Percentiles rank a stretch among this genome's conserved stretches.
Conservation (phyloP, 1,140 invertebrate genomes). For the Paracyclopina nana region DNA sequence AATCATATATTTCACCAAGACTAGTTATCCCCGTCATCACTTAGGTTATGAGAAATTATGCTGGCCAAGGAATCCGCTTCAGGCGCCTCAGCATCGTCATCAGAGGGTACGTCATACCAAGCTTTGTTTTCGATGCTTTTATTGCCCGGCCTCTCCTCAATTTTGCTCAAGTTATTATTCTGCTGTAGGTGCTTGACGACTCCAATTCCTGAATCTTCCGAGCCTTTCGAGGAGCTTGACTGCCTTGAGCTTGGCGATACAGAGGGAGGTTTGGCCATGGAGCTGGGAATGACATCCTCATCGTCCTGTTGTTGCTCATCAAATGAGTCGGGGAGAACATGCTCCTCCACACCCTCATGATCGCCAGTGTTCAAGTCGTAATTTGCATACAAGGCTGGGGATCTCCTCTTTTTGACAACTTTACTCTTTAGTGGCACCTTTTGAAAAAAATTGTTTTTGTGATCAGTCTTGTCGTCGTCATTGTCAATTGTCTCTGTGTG, state of each 20-base stretch:
- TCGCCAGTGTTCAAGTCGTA: neutral
- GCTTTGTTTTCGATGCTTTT: slow-evolving; percentile 2
- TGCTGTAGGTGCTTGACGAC: neutral
- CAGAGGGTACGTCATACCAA: slow-evolving; percentile 10
- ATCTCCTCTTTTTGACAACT: neutral
- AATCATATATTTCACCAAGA: too few relatives aligned
- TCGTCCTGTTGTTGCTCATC: neutral
- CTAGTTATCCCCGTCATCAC: too few relatives aligned
- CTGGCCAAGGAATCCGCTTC: slow-evolving; percentile 9
- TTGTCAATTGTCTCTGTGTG: neutral
- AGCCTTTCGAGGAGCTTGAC: too few relatives aligned
- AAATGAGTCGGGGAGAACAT: slow-evolving; percentile 7
- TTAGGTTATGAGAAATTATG: too few relatives aligned
- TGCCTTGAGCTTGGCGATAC: too few relatives aligned
- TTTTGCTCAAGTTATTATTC: neutral
- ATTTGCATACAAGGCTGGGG: neutral
- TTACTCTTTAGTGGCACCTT: slow-evolving; percentile 3
- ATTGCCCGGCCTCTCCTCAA: neutral
- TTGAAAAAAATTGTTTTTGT: neutral
- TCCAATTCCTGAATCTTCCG: neutral
- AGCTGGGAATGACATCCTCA: neutral
- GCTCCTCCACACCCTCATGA: neutral
- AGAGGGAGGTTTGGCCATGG: too few relatives aligned
- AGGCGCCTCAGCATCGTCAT: neutral
- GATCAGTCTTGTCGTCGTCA: neutral